Percentiles rank a stretch among this genome's conserved stretches.
Conservation (phyloP, 2,888 invertebrate genomes). For the Microctonus hyperodae region DNA sequence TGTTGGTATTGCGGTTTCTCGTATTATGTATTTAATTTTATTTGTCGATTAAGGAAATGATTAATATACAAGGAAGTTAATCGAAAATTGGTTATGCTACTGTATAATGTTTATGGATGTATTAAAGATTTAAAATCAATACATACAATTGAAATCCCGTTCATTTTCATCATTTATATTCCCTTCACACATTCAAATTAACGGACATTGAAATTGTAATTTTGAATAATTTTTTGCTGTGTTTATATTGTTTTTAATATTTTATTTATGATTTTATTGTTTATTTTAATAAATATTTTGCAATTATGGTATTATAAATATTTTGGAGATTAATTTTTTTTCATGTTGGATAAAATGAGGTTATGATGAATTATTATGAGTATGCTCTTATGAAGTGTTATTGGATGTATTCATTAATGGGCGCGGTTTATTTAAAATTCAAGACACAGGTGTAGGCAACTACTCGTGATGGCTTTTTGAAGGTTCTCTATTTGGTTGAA, state of each 20-base stretch:
- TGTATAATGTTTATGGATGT: background rate
- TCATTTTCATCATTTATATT: background rate
- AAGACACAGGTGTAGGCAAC: background rate
- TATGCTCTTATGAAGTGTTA: background rate
- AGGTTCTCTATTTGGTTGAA: background rate
- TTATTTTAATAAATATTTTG: too few relatives aligned
- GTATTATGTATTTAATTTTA: too few relatives aligned
- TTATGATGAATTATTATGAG: too few relatives aligned
- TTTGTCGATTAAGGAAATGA: background rate
- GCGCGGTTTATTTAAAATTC: slow-evolving; percentile 7
- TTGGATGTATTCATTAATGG: slow-evolving; percentile 1
- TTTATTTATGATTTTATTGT: too few relatives aligned
- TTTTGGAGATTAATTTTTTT: too few relatives aligned
- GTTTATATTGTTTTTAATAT: too few relatives aligned
- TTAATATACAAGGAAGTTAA: too few relatives aligned
- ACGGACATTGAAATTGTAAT: too few relatives aligned
- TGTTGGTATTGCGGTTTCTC: too few relatives aligned
- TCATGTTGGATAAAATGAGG: too few relatives aligned
- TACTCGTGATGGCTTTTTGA: background rate
- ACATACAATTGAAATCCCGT: background rate
- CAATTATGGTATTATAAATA: too few relatives aligned
- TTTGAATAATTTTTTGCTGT: too few relatives aligned
- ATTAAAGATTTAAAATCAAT: background rate
- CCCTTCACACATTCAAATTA: background rate
- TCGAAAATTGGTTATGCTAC: background rate